Evolutionary conservation across 2,797 vertebrate species (phyloP).

Genomic region (Lemur catta): DNA sequence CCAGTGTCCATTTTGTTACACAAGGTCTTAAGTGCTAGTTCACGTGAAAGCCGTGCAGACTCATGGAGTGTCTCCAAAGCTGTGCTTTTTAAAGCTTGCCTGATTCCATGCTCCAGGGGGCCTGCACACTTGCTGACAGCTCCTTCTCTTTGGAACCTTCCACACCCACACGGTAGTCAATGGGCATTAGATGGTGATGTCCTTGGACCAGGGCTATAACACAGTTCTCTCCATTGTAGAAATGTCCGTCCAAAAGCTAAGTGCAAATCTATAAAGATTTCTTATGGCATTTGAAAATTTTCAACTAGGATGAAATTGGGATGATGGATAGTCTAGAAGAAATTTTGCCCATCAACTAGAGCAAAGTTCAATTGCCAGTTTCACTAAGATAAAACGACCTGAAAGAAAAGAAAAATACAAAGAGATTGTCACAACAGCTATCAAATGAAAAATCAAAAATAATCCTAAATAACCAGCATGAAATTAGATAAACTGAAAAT

Average conservation of each 20-base stretch:
- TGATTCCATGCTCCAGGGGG: slow-evolving; percentile 86
- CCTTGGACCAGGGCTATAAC: slow-evolving; percentile 77
- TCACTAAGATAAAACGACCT: slow-evolving; percentile 79
- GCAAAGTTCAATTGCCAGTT: slow-evolving; percentile 74
- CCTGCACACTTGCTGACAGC: slow-evolving; percentile 78
- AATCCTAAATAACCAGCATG: not conserved
- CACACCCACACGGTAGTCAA: slow-evolving; percentile 80
- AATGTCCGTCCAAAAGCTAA: slow-evolving; percentile 79
- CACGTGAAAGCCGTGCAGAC: slow-evolving; percentile 86
- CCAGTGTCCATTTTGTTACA: slow-evolving; percentile 93
- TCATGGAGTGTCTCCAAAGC: slow-evolving; percentile 88
- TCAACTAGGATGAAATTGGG: slow-evolving; percentile 77
- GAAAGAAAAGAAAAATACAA: slow-evolving; percentile 55
- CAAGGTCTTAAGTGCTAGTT: slow-evolving; percentile 89
- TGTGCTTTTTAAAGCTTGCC: slow-evolving; percentile 85
- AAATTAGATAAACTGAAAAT: not conserved
- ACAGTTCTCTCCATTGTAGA: slow-evolving; percentile 84
- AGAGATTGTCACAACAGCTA: slow-evolving; percentile 12
- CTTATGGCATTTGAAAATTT: slow-evolving; percentile 79
- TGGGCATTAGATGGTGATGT: slow-evolving; percentile 81
- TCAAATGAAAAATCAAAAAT: slow-evolving; percentile 8
- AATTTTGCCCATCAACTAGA: slow-evolving; percentile 79
- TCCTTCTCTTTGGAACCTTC: slow-evolving; percentile 84
- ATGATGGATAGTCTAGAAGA: slow-evolving; percentile 70
- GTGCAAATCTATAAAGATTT: slow-evolving; percentile 78